Base-by-base conservation (phyloP, 92 coral and sea anemone genomes). In the Hydrozoanthus gracilis region DNA sequence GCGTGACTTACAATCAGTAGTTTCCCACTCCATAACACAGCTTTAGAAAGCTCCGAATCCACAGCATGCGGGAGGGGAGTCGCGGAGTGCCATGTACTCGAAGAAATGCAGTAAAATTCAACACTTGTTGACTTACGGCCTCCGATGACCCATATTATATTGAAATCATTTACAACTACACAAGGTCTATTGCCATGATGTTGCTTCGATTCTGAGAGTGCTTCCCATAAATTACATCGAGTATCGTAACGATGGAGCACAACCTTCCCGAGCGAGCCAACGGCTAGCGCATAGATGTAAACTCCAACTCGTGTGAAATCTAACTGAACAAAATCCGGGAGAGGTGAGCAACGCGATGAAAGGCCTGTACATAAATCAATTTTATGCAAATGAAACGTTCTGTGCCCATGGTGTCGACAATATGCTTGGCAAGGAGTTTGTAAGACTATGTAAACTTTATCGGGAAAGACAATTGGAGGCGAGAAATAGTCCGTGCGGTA, bases 381-480 rank as follows among this genome's bases (percentile, higher is more conserved):
- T 20, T 71, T 45, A 10, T 71, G 50, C 51, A 71, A 44, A 47
- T 71, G 76, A 20, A 71, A 14, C 12, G 76, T 49, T 44, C n/a
- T 45, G 16, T 46, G 44, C 47, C 8, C 54, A 45, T 20, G 48
- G 27, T 71, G 76, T 13, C 54, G 44, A 16, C 76, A 71, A 27
- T 51, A 44, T 17, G 4, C n/a, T 4, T 71, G 51, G n/a, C 76
- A 71, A 1, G 3, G 15, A 3, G 76, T 71, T 44, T 71, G 76
- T 12, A 71, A 51, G 13, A 73, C 77, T 13, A 15, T 2, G 77
- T 73, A 73, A 49, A 73, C 39, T 35, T 8, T 45, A 14, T 47
- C n/a, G 51, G 55, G 77, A 73, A 73, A 73, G 77, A 73, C 77
- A 16, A 73, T 46, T 73, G 77, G 77, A 7, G 77, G 77, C 47